A percentile compares a stretch with the other conserved stretches of the same genome.
Evolutionary conservation across 2,888 invertebrate species (phyloP).

Genomic region (Bembecia ichneumoniformis): DNA sequence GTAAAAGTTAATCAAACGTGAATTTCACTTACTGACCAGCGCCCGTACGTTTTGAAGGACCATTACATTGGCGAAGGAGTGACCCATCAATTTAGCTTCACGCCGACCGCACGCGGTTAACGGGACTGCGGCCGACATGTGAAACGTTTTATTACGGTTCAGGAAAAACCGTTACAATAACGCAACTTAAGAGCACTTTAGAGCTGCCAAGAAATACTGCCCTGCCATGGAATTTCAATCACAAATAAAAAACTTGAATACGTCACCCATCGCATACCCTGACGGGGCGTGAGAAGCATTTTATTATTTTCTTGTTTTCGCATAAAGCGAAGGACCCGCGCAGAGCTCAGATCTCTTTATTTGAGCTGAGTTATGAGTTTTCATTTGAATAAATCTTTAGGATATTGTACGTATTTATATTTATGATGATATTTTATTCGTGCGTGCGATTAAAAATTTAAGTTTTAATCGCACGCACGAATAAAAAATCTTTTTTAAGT

Average conservation of each 20-base stretch:
- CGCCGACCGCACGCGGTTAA: slow-evolving; percentile 60
- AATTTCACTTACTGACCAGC: slow-evolving; percentile 62
- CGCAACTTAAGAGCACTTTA: slow-evolving; percentile 24
- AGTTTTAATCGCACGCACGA: too few relatives aligned
- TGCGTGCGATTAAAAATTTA: too few relatives aligned
- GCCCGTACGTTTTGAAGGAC: slow-evolving; percentile 64
- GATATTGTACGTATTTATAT: background rate
- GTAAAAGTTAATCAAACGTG: slow-evolving; percentile 67
- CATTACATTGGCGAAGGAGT: slow-evolving; percentile 67
- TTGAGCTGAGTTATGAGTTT: slow-evolving; percentile 5
- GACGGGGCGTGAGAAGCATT: too few relatives aligned
- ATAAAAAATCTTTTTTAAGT: too few relatives aligned
- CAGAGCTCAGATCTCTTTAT: too few relatives aligned
- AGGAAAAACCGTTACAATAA: slow-evolving; percentile 59
- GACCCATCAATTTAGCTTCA: slow-evolving; percentile 67
- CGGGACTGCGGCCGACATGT: slow-evolving; percentile 55
- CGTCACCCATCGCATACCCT: background rate
- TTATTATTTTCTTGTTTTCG: too few relatives aligned
- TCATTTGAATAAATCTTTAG: slow-evolving; percentile 6
- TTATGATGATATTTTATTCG: too few relatives aligned
- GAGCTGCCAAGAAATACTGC: slow-evolving; percentile 18
- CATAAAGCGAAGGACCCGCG: too few relatives aligned
- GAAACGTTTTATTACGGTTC: slow-evolving; percentile 62
- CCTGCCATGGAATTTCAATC: background rate
- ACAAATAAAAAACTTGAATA: background rate